A percentile compares a stretch with the other conserved stretches of the same genome.
Evolutionary conservation across 2,113 vertebrate genomes (phyloP).

Genomic region (Eira barbara): DNA sequence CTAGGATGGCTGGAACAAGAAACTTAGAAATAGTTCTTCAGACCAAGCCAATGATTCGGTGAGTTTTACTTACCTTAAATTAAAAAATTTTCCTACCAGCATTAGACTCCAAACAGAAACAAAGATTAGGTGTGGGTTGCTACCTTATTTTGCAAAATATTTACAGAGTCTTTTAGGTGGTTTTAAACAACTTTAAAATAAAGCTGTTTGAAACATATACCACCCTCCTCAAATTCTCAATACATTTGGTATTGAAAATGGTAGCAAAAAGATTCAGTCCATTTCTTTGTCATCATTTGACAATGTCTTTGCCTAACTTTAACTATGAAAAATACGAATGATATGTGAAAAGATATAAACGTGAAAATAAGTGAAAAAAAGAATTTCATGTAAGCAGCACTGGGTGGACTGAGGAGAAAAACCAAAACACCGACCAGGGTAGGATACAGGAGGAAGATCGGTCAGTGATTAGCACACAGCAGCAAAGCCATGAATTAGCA

Average conservation of each 20-base stretch:
- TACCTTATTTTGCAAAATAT: neutral
- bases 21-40: neutral
- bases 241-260: conserved; percentile 25
- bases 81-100: neutral
- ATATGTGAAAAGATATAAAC: neutral
- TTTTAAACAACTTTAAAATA: conserved; percentile 43
- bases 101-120: neutral
- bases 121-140: neutral
- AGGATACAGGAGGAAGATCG: neutral
- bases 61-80: conserved; percentile 29
- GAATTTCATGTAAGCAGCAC: neutral
- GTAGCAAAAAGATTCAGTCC: neutral
- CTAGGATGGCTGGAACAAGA: neutral
- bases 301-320: neutral
- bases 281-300: neutral
- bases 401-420: neutral
- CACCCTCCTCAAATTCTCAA: neutral
- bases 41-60: neutral
- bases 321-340: conserved; percentile 25
- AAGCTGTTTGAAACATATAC: neutral
- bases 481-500: conserved; percentile 8
- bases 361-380: neutral
- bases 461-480: neutral
- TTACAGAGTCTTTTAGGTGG: neutral
- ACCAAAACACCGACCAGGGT: neutral